phyloP scores from a whole-genome alignment of 2,888 invertebrate species.

The Diogma glabrata region DNA sequence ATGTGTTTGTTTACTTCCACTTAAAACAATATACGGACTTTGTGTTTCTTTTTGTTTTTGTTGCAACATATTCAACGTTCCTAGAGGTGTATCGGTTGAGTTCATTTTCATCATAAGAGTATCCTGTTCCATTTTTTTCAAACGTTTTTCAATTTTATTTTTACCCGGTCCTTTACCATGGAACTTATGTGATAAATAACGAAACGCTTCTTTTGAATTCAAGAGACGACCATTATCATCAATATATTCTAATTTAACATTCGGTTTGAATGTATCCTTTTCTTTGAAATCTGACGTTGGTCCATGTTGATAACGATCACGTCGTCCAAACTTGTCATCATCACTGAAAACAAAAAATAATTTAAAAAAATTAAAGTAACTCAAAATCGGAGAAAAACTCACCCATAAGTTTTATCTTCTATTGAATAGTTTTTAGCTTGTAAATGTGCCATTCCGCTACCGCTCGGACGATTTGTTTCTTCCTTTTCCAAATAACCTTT shows the following conservation, averaged over 20 bases:
- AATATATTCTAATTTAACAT: slow-evolving; percentile 91
- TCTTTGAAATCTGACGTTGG: slow-evolving; percentile 88
- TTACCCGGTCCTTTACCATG: slow-evolving; percentile 99
- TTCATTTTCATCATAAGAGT: slow-evolving; percentile 97
- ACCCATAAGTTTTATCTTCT: slow-evolving; percentile 64
- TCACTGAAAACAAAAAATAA: slow-evolving; percentile 41
- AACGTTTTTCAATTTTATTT: slow-evolving; percentile 93
- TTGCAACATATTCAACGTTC: slow-evolving; percentile 86
- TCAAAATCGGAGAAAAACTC: no score
- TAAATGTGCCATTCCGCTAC: slow-evolving; percentile 59
- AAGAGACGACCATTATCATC: slow-evolving; percentile 91
- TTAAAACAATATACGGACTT: slow-evolving; percentile 83
- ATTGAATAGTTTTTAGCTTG: slow-evolving; percentile 71
- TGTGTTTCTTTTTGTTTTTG: slow-evolving; percentile 93
- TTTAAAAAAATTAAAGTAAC: slow-evolving; percentile 11
- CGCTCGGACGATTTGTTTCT: slow-evolving; percentile 57
- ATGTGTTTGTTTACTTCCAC: slow-evolving; percentile 68
- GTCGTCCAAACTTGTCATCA: slow-evolving; percentile 63
- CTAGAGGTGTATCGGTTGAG: slow-evolving; percentile 93
- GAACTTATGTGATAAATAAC: slow-evolving; percentile 94
- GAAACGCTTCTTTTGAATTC: slow-evolving; percentile 92
- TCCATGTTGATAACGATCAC: slow-evolving; percentile 63
- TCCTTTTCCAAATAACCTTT: slow-evolving; percentile 89
- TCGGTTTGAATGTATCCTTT: slow-evolving; percentile 80
- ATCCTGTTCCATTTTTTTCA: slow-evolving; percentile 89